Evolutionary conservation across 2,888 invertebrate genomes (phyloP).

Genomic region (Chalcosyrphus nemorum): DNA sequence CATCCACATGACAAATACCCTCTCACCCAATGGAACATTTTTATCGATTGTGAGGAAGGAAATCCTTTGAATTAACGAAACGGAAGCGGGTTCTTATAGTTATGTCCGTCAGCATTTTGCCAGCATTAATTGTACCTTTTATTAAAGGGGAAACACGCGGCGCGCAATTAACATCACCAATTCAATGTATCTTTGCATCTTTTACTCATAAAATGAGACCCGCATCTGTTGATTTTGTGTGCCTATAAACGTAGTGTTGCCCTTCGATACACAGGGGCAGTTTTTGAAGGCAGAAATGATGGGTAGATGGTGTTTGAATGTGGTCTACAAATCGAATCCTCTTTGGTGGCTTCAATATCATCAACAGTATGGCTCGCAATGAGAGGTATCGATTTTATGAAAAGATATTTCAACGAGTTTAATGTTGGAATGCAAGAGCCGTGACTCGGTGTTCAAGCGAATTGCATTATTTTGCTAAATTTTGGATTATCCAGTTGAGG

Average conservation of each 20-base stretch:
- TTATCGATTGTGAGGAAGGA: constrained; percentile 36
- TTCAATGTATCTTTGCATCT: constrained; percentile 28
- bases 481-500: too few species aligned
- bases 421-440: too few species aligned
- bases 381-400: neutral
- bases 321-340: neutral
- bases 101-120: constrained; percentile 49
- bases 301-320: neutral
- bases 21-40: constrained; percentile 10
- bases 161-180: constrained; percentile 28
- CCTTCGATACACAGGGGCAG: neutral
- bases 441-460: too few species aligned
- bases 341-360: neutral
- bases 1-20: neutral
- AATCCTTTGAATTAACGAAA: constrained; percentile 57
- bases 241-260: neutral
- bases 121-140: constrained; percentile 39
- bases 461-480: too few species aligned
- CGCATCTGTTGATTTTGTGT: constrained; percentile 43
- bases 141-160: constrained; percentile 44
- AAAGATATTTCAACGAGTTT: too few species aligned
- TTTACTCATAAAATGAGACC: constrained; percentile 13
- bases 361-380: neutral
- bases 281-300: neutral
- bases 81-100: constrained; percentile 41